Base-by-base conservation (phyloP, 92 coral and sea anemone genomes). In the Metridium senile region DNA sequence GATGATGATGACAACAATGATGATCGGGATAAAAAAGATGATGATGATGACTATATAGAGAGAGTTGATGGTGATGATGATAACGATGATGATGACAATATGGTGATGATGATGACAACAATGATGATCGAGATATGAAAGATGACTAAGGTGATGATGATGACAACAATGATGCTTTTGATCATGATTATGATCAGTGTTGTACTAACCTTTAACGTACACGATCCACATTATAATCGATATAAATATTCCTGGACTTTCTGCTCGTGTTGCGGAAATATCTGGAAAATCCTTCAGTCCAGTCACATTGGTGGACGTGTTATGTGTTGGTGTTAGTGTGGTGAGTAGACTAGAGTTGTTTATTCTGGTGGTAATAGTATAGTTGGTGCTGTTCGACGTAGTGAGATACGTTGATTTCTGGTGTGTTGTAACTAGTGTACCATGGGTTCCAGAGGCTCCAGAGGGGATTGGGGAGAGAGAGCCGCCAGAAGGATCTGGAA, bases 151-250 rank as follows among this genome's bases (percentile, higher is more conserved):
- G 6, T 39, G 49, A 13, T 39, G n/a, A n/a, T n/a, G n/a, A n/a
- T n/a, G n/a, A n/a, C n/a, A n/a, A n/a, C n/a, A n/a, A n/a, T n/a
- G n/a, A n/a, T n/a, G n/a, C n/a, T n/a, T n/a, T n/a, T n/a, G n/a
- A n/a, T n/a, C n/a, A n/a, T n/a, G n/a, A n/a, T n/a, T n/a, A n/a
- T n/a, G n/a, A n/a, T n/a, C n/a, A n/a, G n/a, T n/a, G n/a, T n/a
- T n/a, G n/a, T n/a, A 19, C 82, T 77, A n/a, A 79, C 84, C 75
- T 70, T 70, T 69, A 0, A 79, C 52, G 27, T 19, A 70, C 27
- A 79, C 33, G 62, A 79, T 31, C 77, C 84, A 70, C 23, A 79
- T 26, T 22, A 79, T 70, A 11, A 79, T 56, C 21, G 84, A 79
- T 11, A 79, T 57, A 1, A 79, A 26, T 9, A 79, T 34, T 18